These are phyloP conservation scores for Halocaridina rubra DNA, from an alignment of 2,888 invertebrate species.

Conservation along the genomic window DNA sequence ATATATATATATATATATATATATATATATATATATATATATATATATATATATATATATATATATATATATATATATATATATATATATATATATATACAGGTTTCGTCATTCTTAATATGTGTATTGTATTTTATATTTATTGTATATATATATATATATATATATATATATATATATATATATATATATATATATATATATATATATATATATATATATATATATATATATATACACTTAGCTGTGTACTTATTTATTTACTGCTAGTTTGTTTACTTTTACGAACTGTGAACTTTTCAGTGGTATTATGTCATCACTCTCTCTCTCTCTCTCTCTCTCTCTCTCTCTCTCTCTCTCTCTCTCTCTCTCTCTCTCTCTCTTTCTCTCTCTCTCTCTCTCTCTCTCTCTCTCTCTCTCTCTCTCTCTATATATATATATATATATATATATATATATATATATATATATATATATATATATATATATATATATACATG, in stretches of 20 bases:
- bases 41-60: background rate
- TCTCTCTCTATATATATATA: constrained; percentile 3
- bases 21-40: too few relatives aligned
- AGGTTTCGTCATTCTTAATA: background rate
- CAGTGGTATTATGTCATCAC: background rate
- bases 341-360: background rate
- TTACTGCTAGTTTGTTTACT: too few relatives aligned
- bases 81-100: too few relatives aligned
- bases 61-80: background rate
- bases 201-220: too few relatives aligned
- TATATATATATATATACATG: background rate
- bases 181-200: too few relatives aligned
- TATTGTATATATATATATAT: too few relatives aligned
- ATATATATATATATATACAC: too few relatives aligned
- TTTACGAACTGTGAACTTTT: too few relatives aligned
- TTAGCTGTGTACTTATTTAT: too few relatives aligned
- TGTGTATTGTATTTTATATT: too few relatives aligned
- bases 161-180: too few relatives aligned
- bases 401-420: background rate
- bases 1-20: too few relatives aligned
- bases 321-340: background rate
- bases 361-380: background rate
- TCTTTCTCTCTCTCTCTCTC: background rate
- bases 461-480: background rate
- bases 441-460: background rate